phyloP scores from a whole-genome alignment of 2,113 vertebrate species.

The Pygoscelis antarcticus region DNA sequence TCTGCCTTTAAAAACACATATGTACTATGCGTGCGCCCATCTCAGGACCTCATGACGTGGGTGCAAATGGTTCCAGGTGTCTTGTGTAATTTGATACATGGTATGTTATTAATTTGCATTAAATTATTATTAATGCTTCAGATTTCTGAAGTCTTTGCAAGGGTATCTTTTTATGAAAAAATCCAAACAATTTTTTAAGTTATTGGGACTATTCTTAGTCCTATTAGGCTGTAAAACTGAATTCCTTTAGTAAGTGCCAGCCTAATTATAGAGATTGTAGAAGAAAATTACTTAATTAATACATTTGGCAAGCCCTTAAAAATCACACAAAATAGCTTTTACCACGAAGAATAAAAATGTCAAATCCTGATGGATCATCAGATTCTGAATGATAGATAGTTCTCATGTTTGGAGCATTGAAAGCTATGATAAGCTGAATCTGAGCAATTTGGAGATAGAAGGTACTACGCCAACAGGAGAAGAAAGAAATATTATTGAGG shows the following conservation, averaged over 20 bases:
- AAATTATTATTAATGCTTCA: background rate
- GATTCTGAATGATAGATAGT: background rate
- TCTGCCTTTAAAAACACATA: background rate
- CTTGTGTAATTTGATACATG: background rate
- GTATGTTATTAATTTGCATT: background rate
- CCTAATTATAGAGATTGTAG: background rate
- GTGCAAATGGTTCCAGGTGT: background rate
- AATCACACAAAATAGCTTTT: background rate
- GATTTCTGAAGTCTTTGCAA: background rate
- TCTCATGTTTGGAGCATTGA: background rate
- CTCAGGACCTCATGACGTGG: background rate
- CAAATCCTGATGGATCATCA: background rate
- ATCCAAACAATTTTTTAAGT: background rate
- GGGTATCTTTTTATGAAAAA: background rate
- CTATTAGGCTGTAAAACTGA: background rate
- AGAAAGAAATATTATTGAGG: background rate
- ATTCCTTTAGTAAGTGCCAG: background rate
- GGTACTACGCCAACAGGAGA: background rate
- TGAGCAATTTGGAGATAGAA: background rate
- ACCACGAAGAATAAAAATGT: background rate
- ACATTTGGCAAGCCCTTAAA: background rate
- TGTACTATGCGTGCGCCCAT: fast-evolving
- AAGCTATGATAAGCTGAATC: background rate
- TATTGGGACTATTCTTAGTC: background rate
- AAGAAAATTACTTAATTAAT: background rate